Percentiles rank a stretch among this genome's conserved stretches.
phyloP scores from a whole-genome alignment of 92 coral and sea anemone genomes.

The Chrysogorgia sp. region DNA sequence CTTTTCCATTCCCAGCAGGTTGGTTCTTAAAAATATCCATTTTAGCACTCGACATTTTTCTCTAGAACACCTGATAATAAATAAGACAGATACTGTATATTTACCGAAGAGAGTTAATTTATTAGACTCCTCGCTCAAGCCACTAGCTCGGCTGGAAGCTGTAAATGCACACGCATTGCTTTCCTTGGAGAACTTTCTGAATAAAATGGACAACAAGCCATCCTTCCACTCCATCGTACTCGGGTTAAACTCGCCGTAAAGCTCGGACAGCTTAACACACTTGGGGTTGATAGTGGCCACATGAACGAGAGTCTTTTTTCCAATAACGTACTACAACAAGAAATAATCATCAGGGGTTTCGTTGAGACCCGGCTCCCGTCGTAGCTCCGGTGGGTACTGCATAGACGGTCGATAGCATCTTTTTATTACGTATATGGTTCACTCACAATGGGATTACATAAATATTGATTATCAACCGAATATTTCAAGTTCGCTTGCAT shows the following conservation, averaged over 20 bases:
- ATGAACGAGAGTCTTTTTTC: conserved; percentile 72
- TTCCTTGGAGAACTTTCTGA: conserved; percentile 80
- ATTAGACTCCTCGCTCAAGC: conserved; percentile 1
- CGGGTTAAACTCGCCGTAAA: conserved; percentile 87
- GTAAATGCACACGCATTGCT: conserved; percentile 36
- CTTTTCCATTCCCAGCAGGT: no score
- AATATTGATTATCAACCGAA: no score
- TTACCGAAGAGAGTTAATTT: conserved; percentile 5
- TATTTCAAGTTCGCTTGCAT: no score
- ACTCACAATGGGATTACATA: no score
- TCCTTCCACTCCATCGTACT: conserved; percentile 97
- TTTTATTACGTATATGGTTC: no score
- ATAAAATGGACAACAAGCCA: conserved; percentile 75
- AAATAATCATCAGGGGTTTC: no score
- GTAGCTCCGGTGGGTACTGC: no score
- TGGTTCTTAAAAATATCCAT: no score
- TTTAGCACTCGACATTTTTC: not conserved
- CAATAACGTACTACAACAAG: conserved; percentile 59
- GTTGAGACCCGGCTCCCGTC: no score
- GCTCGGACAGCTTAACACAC: conserved; percentile 86
- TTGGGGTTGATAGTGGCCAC: conserved; percentile 84
- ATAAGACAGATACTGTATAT: not conserved
- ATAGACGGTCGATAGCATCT: no score
- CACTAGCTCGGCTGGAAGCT: not conserved
- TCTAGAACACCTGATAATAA: not conserved